Conservation (phyloP, 2,888 invertebrate species). For the Frankliniella fusca region DNA sequence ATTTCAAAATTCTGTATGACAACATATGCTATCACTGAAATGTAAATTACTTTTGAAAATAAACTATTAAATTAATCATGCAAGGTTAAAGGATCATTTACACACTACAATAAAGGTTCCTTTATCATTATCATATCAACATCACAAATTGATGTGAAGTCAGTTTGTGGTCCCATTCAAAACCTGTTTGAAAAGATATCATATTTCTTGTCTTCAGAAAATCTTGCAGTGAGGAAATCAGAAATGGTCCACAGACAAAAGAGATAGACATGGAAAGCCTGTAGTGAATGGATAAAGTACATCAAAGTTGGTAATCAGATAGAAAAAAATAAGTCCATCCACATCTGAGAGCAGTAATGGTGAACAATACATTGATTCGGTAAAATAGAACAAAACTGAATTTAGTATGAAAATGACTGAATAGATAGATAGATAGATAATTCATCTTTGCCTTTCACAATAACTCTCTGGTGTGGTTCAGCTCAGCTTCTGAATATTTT, state of each 20-base stretch:
- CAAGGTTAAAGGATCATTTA: not conserved
- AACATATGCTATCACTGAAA: too few species aligned
- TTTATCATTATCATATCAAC: not conserved
- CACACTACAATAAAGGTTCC: not conserved
- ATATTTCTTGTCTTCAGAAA: too few species aligned
- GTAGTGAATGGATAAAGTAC: not conserved
- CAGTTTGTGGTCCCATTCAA: slow-evolving; percentile 22
- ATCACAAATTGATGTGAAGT: not conserved
- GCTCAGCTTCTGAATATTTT: not conserved
- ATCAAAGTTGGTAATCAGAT: not conserved
- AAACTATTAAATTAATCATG: not conserved
- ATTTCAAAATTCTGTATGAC: not conserved
- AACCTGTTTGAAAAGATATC: not conserved
- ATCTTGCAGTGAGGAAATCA: too few species aligned
- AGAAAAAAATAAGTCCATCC: not conserved
- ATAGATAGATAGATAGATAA: too few species aligned
- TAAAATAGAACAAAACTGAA: too few species aligned
- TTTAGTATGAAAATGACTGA: too few species aligned
- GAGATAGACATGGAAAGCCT: too few species aligned
- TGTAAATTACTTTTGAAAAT: not conserved
- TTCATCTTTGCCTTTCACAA: too few species aligned
- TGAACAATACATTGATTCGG: too few species aligned
- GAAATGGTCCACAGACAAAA: too few species aligned
- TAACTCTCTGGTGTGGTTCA: too few species aligned
- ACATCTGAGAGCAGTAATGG: not conserved